Percentiles rank a stretch among this genome's conserved stretches.
Evolutionary conservation across 2,797 vertebrate genomes (phyloP).

Genomic region (Agapornis canus): DNA sequence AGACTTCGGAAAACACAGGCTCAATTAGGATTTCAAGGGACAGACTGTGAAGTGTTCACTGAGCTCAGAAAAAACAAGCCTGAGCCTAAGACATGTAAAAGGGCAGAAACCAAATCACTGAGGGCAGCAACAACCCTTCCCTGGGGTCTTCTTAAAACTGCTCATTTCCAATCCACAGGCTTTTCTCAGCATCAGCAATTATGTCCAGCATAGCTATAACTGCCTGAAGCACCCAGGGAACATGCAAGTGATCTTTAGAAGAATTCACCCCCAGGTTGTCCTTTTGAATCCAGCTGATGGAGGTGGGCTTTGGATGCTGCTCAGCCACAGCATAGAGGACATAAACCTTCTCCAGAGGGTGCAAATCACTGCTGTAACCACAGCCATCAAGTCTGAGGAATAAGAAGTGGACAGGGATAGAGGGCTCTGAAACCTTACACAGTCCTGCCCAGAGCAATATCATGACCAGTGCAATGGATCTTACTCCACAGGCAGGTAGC

Average conservation of each 20-base stretch:
- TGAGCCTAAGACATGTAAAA: neutral
- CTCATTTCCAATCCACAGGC: neutral
- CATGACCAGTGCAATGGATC: rapidly evolving
- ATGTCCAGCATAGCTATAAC: neutral
- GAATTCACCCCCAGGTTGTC: neutral
- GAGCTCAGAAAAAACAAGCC: neutral
- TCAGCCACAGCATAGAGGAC: rapidly evolving
- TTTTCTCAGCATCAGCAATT: neutral
- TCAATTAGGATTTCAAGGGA: neutral
- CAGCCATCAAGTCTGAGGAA: neutral
- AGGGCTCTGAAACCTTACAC: neutral
- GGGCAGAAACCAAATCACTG: neutral
- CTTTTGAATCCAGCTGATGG: neutral
- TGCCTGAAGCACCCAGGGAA: neutral
- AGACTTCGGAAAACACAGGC: neutral
- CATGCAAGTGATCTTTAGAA: neutral
- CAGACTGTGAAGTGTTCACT: neutral
- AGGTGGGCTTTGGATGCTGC: neutral
- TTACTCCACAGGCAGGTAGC: neutral
- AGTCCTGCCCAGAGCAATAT: neutral
- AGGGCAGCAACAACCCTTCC: neutral
- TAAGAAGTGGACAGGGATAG: neutral
- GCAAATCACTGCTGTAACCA: neutral
- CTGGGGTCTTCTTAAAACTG: neutral
- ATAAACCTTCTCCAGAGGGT: neutral